Percentiles rank a stretch among this genome's conserved stretches.
Evolutionary conservation across 2,113 vertebrate genomes (phyloP).

Genomic region (Gorsachius goisagi): DNA sequence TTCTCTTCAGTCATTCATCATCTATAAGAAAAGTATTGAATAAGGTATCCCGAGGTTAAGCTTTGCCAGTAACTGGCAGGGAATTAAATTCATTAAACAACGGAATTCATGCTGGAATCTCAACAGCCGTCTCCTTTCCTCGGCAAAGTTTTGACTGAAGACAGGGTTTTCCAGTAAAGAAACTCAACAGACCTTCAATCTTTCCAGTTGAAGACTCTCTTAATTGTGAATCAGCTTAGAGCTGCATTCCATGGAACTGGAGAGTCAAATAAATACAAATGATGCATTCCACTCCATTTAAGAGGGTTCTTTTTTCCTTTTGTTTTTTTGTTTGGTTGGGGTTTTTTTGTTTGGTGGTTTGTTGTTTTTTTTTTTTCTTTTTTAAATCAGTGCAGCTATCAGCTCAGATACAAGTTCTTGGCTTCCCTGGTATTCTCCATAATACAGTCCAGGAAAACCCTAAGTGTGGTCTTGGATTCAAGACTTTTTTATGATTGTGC

Average conservation of each 20-base stretch:
- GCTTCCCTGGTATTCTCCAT: background rate
- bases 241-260: background rate
- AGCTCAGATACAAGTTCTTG: background rate
- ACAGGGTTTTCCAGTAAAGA: constrained; percentile 15
- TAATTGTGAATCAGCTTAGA: background rate
- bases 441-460: background rate
- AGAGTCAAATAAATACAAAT: background rate
- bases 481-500: background rate
- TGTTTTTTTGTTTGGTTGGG: fast-evolving
- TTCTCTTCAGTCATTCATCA: background rate
- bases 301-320: background rate
- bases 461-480: background rate
- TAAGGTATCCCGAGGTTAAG: background rate
- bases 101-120: background rate
- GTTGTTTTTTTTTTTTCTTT: background rate
- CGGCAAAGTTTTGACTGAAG: background rate
- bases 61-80: background rate
- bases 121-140: background rate
- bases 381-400: background rate
- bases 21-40: background rate
- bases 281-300: background rate
- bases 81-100: background rate
- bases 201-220: background rate
- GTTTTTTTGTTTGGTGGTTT: too few relatives aligned
- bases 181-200: background rate